These are phyloP conservation scores for Phortica magna DNA, from an alignment of 2,888 invertebrate species.

Conservation along the genomic window DNA sequence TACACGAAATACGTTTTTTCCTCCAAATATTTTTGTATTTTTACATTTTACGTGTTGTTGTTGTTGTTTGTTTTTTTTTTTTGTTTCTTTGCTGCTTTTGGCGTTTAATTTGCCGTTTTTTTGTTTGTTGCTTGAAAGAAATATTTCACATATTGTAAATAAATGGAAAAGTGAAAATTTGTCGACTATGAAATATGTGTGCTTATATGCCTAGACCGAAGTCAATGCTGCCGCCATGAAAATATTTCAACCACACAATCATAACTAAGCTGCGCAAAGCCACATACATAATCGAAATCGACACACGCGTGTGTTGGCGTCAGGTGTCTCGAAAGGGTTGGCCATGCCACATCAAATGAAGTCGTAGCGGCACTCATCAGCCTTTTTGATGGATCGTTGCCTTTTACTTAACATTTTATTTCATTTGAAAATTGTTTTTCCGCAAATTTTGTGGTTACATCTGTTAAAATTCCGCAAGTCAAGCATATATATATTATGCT, in stretches of 20 bases:
- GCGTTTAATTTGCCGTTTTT: not conserved
- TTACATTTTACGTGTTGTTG: constrained; percentile 50
- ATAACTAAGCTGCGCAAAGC: not conserved
- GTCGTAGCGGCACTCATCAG: not conserved
- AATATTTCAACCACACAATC: not conserved
- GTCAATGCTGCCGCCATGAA: constrained; percentile 3
- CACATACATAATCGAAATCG: not conserved
- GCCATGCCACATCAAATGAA: not conserved
- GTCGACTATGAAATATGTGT: not conserved
- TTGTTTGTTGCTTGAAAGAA: constrained; percentile 46
- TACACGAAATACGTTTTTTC: constrained; percentile 38
- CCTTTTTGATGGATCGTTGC: not conserved
- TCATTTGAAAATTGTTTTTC: too few species aligned
- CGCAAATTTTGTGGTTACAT: too few species aligned
- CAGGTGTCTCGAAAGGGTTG: not conserved
- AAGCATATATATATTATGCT: too few species aligned
- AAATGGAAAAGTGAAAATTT: constrained; percentile 29
- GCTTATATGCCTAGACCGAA: not conserved
- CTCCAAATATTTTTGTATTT: constrained; percentile 37
- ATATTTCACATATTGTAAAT: constrained; percentile 49
- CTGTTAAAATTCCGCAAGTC: too few species aligned
- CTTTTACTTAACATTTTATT: not conserved
- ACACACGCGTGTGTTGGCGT: not conserved
- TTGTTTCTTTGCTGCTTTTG: constrained; percentile 58
- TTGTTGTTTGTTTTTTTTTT: too few species aligned